phyloP scores from a whole-genome alignment of 2,888 invertebrate species.

The Conomelus anceps region DNA sequence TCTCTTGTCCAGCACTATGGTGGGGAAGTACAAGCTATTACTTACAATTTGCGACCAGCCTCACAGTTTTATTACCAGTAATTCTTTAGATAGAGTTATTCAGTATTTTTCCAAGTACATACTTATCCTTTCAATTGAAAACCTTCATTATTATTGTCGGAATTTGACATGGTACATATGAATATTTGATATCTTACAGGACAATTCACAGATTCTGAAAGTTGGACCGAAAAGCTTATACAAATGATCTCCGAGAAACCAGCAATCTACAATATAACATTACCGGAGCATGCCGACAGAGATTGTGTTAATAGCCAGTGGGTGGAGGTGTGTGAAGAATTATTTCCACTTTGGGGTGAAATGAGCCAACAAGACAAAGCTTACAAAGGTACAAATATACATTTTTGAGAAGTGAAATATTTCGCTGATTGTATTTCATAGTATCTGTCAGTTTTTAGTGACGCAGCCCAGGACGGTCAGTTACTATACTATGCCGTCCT shows the following conservation, averaged over 20 bases:
- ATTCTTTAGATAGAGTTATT: too few relatives aligned
- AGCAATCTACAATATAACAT: neutral
- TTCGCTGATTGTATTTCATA: neutral
- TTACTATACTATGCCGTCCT: too few relatives aligned
- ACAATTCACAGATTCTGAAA: neutral
- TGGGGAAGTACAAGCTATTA: too few relatives aligned
- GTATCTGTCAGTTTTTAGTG: neutral
- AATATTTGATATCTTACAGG: too few relatives aligned
- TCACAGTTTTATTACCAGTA: too few relatives aligned
- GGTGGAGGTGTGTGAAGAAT: neutral
- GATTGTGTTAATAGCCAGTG: neutral
- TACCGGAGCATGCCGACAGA: neutral
- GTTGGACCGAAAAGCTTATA: neutral
- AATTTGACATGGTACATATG: too few relatives aligned
- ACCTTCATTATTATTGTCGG: too few relatives aligned
- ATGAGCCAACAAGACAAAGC: neutral
- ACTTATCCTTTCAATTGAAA: too few relatives aligned
- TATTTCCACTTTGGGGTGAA: neutral
- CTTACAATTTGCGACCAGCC: too few relatives aligned
- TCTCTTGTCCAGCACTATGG: too few relatives aligned
- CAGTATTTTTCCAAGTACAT: too few relatives aligned
- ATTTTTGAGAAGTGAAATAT: neutral
- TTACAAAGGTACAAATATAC: neutral
- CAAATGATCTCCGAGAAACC: neutral
- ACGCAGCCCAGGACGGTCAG: too few relatives aligned